Conservation (phyloP, 2,113 vertebrate species). For the Hyperopisus bebe region DNA sequence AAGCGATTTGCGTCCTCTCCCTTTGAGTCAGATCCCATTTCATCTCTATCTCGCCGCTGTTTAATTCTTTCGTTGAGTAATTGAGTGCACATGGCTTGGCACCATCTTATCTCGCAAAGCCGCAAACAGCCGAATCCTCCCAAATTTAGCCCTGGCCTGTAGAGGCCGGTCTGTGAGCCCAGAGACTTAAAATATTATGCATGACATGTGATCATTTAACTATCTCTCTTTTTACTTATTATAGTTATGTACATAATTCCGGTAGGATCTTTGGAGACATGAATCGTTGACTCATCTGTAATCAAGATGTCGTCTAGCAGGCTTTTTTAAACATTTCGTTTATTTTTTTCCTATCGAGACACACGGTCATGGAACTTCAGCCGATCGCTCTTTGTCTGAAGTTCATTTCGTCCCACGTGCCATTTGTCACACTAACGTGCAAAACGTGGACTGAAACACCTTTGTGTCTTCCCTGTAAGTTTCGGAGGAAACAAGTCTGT, state of each 20-base stretch:
- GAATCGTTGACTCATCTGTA: not conserved
- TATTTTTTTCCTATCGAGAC: not conserved
- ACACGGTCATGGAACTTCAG: not conserved
- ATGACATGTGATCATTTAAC: not conserved
- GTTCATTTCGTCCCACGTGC: not conserved
- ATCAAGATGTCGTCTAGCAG: not conserved
- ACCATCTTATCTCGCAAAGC: conserved; percentile 22
- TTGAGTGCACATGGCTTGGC: conserved; percentile 16
- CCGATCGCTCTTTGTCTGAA: not conserved
- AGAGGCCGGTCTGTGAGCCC: not conserved
- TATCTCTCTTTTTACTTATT: not conserved
- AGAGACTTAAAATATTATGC: not conserved
- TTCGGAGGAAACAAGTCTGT: not conserved
- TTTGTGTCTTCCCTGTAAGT: not conserved
- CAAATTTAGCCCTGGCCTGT: conserved; percentile 22
- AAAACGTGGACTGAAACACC: not conserved
- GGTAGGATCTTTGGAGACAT: not conserved
- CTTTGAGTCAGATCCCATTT: not conserved
- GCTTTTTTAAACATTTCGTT: not conserved
- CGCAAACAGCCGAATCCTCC: conserved; percentile 24
- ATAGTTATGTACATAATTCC: not conserved
- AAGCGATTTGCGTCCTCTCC: not conserved
- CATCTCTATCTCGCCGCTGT: not conserved
- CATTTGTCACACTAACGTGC: not conserved
- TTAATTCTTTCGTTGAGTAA: conserved; percentile 3